phyloP scores from a whole-genome alignment of 2,797 vertebrate genomes.

The Myripristis jacobus region DNA sequence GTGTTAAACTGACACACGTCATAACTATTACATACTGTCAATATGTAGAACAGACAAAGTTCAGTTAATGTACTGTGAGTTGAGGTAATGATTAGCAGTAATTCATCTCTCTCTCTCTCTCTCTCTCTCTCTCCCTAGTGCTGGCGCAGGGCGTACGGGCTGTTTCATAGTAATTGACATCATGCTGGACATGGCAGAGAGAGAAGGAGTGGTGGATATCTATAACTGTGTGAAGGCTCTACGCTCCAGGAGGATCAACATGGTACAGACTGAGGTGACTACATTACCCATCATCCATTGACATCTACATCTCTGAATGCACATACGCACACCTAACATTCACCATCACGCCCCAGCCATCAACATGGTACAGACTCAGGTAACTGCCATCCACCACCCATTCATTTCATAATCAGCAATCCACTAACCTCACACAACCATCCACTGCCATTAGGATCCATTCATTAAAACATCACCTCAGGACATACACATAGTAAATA shows the following conservation, averaged over 20 bases:
- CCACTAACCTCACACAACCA: background rate
- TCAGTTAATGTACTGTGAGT: too few species aligned
- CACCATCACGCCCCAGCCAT: slow-evolving; percentile 33
- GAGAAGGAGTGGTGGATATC: slow-evolving; percentile 99
- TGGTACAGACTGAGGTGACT: slow-evolving; percentile 93
- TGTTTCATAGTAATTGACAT: slow-evolving; percentile 99
- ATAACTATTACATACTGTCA: background rate
- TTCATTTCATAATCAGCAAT: background rate
- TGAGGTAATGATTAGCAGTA: too few species aligned
- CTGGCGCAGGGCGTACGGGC: slow-evolving; percentile 96
- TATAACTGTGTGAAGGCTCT: slow-evolving; percentile 99
- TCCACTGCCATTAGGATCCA: background rate
- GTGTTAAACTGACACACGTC: background rate
- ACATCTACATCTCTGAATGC: slow-evolving; percentile 67
- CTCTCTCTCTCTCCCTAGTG: slow-evolving; percentile 77
- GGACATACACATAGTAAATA: background rate
- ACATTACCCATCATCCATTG: slow-evolving; percentile 82
- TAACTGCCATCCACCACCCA: slow-evolving; percentile 29
- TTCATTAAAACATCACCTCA: slow-evolving; percentile 47
- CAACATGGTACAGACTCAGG: slow-evolving; percentile 61
- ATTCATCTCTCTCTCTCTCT: too few species aligned
- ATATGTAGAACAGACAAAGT: background rate
- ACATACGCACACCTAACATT: slow-evolving; percentile 7
- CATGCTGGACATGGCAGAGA: slow-evolving; percentile 99
- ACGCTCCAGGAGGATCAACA: slow-evolving; percentile 97